phyloP scores from a whole-genome alignment of 1,140 invertebrate genomes.

The Drosophila erecta region DNA sequence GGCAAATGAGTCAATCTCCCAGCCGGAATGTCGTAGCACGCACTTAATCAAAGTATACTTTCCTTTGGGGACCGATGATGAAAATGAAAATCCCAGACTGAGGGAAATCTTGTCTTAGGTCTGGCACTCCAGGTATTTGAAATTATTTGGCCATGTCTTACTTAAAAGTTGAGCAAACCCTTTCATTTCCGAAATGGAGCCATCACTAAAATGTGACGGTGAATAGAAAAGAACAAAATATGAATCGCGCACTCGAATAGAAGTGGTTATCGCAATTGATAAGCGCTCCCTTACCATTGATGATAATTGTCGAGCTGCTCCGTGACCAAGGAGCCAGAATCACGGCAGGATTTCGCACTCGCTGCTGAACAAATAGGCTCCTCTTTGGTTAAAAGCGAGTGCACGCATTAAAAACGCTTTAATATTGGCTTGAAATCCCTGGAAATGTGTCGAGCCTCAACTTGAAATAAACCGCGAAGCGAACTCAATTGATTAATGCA shows the following conservation, averaged over 20 bases:
- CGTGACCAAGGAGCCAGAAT: conserved; percentile 4
- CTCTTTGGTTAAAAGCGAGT: too few relatives aligned
- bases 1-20: conserved; percentile 71
- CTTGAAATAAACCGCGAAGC: conserved; percentile 3
- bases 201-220: too few relatives aligned
- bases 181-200: too few relatives aligned
- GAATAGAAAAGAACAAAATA: too few relatives aligned
- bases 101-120: too few relatives aligned
- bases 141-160: too few relatives aligned
- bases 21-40: conserved; percentile 31
- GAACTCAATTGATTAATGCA: conserved; percentile 1
- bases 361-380: conserved; percentile 53
- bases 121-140: too few relatives aligned
- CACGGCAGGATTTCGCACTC: conserved; percentile 1
- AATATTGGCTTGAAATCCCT: conserved; percentile 8
- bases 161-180: too few relatives aligned
- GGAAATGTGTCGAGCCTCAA: conserved; percentile 19
- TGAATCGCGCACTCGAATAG: too few relatives aligned
- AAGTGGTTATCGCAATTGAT: too few relatives aligned
- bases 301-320: background rate
- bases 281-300: too few relatives aligned
- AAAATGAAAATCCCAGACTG: background rate
- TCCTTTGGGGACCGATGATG: conserved; percentile 4
- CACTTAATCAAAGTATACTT: conserved; percentile 72
- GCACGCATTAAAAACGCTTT: background rate